Base-by-base conservation (phyloP, 2,113 vertebrate species). In the Entelurus aequoreus region DNA sequence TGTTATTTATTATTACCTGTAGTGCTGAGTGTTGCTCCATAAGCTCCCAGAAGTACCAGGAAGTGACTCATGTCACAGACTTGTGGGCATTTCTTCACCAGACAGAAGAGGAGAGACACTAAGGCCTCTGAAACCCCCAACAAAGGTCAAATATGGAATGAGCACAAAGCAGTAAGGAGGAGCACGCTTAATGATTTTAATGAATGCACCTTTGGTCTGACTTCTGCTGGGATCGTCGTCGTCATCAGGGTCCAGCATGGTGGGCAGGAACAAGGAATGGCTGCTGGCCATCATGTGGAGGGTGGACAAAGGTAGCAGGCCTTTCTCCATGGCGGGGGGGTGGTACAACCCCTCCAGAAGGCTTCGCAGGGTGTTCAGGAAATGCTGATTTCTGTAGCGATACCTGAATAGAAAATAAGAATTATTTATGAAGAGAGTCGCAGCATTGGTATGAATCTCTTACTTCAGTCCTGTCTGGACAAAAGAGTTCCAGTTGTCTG, bases 221-320 rank as follows among this genome's bases (percentile, higher is more conserved):
- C 5, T 21, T 0, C 0, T 40, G 60, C 44, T 62, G 0, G 69
- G 52, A 5, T 88, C 92, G 54, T 90, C 35, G 6, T 61, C 35
- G 6, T 8, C 88, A 10, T 77, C 53, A 0, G 88, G 69, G 13
- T 70, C 78, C 71, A 99, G 80, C 80, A 99, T 91, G 35, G 80
- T 83, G 54, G 94, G 90, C 82, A 99, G 69, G 81, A 99, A 99
- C 48, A 94, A 83, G 6, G 97, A 98, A 71, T 99, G 96, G 82
- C 93, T 96, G 12, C 85, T 94, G 77, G 90, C 85, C 96, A 98
- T 97, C 91, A 90, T 88, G 74, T 98, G 91, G 35, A 98, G 48
- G 21, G 84, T 87, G 0, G 90, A 68, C 7, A 93, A 82, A 13
- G 84, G 87, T 40, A 94, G 21, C 58, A 96, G 87, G 58, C 78